Evolutionary conservation across 2,888 invertebrate species (phyloP), one percentile per base, ranked within the genome.

Genomic region (Steinernema hermaphroditum): DNA sequence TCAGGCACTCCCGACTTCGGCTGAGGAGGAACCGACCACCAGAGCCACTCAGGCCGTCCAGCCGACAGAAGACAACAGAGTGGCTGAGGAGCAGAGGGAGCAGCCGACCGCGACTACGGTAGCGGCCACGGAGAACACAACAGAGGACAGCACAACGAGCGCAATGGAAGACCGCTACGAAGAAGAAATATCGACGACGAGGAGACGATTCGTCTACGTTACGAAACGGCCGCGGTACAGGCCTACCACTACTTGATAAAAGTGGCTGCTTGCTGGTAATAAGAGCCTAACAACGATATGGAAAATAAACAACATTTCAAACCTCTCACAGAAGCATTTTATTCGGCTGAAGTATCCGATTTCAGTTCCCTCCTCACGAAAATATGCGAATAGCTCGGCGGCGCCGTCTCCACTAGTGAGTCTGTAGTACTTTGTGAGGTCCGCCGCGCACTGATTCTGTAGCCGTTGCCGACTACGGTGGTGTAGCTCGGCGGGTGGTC

Each of bases 191-290:
- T 32, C 74, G 49, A 37, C 77, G 12, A 72, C 74, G 27, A 46
- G 41, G 12, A 68, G 78, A 8, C 69, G 78, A 14, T 77, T 79
- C 43, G 75, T 78, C 22, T 78, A 76, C 46, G 78, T 78, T 14
- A 78, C 78, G 16, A 78, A 78, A 54, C 62, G 78, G 19, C 78
- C 78, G 14, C 50, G 78, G 9, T 70, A 62, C 29, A 72, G 49
- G 27, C 49, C 37, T 49, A n/a, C 32, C 34, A 62, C 32, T 9
- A 62, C 1, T 32, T 12, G 16, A 32, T n/a, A n/a, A n/a, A n/a
- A n/a, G n/a, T n/a, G n/a, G n/a, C n/a, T n/a, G n/a, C n/a, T n/a
- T n/a, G n/a, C n/a, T n/a, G n/a, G n/a, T n/a, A n/a, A n/a, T n/a
- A n/a, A n/a, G n/a, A n/a, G n/a, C n/a, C n/a, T n/a, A n/a, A n/a